Evolutionary conservation across 1,140 invertebrate genomes (phyloP).

Genomic region (Ceratoteleas bidentatus): DNA sequence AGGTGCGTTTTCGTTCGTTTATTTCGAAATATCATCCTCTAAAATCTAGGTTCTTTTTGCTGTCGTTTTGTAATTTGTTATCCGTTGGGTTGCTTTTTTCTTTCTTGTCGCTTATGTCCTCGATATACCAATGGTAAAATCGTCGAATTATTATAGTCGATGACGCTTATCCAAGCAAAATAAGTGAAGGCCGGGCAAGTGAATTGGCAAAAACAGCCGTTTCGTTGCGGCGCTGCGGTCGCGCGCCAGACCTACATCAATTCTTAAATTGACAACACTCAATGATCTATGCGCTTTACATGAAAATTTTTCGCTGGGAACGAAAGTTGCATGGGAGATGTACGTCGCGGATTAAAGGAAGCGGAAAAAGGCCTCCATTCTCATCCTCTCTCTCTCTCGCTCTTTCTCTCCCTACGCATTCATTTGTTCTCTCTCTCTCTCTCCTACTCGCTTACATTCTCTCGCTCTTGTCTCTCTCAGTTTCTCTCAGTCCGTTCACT

Average conservation of each 20-base stretch:
- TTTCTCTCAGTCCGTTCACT: slow-evolving; percentile 5
- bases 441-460: slow-evolving; percentile 8
- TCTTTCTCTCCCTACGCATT: neutral
- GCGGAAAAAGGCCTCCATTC: slow-evolving; percentile 62
- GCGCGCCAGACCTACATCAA: slow-evolving; percentile 50
- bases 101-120: slow-evolving; percentile 1
- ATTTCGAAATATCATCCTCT: slow-evolving; percentile 65
- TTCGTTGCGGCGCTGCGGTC: slow-evolving; percentile 29
- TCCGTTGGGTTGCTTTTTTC: slow-evolving; percentile 18
- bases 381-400: slow-evolving; percentile 12
- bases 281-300: slow-evolving; percentile 65
- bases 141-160: slow-evolving; percentile 59
- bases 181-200: too few species aligned
- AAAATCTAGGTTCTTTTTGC: slow-evolving; percentile 63
- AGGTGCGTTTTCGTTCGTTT: slow-evolving; percentile 52
- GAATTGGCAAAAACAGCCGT: too few species aligned
- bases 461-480: slow-evolving; percentile 2
- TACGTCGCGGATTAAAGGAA: slow-evolving; percentile 62
- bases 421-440: slow-evolving; percentile 2
- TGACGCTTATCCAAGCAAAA: slow-evolving; percentile 65
- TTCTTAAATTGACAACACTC: slow-evolving; percentile 65
- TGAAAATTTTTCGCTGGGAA: slow-evolving; percentile 56
- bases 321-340: slow-evolving; percentile 53
- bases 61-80: slow-evolving; percentile 33
- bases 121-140: slow-evolving; percentile 55